Conservation (phyloP, 2,888 invertebrate genomes). For the Eulithis testata region DNA sequence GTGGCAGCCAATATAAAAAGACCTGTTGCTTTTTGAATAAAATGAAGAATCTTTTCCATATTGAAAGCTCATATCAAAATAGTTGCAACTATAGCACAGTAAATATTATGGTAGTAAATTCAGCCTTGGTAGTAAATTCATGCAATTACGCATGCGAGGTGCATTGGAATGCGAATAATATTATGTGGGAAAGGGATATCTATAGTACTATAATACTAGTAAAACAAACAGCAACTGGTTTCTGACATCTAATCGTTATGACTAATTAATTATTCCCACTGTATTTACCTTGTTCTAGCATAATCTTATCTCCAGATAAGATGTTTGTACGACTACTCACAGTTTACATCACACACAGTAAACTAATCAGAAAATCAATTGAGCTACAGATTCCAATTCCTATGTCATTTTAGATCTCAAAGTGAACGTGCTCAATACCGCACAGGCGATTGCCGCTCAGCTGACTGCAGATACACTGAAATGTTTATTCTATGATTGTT, state of each 20-base stretch:
- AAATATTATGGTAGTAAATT: conserved; percentile 24
- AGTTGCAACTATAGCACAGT: conserved; percentile 18
- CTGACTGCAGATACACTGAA: not conserved
- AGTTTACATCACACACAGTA: conserved; percentile 1
- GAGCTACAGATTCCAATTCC: conserved; percentile 5
- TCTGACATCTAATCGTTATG: not conserved
- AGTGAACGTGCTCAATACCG: conserved; percentile 25
- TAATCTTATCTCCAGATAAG: conserved; percentile 4
- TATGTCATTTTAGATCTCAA: conserved; percentile 22
- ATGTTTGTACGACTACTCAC: not conserved
- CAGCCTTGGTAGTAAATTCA: conserved; percentile 51
- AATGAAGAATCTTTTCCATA: conserved; percentile 21
- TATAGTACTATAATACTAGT: not conserved
- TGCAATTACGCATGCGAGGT: conserved; percentile 51
- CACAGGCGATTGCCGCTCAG: conserved; percentile 8
- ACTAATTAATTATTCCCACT: not conserved
- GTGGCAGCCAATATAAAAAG: conserved; percentile 37
- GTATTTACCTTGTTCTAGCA: not conserved
- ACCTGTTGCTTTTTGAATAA: conserved; percentile 38
- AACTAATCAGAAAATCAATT: conserved; percentile 27
- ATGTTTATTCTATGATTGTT: not conserved
- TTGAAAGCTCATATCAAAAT: conserved; percentile 30
- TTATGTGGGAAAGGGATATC: conserved; percentile 20
- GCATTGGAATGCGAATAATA: conserved; percentile 47
- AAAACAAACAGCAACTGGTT: conserved; percentile 12